Conservation (phyloP, 2,797 vertebrate species). For the Pipistrellus pipistrellus region DNA sequence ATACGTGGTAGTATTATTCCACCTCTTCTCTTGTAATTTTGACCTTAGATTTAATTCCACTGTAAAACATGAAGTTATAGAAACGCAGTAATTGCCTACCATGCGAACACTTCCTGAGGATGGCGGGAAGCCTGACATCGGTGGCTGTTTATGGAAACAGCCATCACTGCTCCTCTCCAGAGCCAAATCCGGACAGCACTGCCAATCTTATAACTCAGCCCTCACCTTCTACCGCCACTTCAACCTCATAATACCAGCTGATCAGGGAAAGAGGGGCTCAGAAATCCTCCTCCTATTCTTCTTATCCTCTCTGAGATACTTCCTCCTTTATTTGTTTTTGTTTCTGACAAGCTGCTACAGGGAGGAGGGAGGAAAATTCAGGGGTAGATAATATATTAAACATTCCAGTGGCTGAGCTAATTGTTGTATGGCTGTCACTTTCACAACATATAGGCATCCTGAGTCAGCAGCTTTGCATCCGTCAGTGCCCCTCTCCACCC, state of each 20-base stretch:
- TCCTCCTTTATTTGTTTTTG: not conserved
- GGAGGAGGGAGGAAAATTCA: not conserved
- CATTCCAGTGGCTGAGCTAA: not conserved
- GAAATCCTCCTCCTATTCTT: not conserved
- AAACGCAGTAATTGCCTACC: not conserved
- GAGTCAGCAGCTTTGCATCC: not conserved
- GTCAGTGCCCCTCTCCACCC: not conserved
- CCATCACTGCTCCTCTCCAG: accelerated
- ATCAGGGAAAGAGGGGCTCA: not conserved
- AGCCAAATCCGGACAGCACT: not conserved
- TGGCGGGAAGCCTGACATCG: not conserved
- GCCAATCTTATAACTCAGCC: not conserved
- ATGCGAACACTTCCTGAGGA: not conserved
- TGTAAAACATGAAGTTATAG: not conserved
- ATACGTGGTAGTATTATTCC: not conserved
- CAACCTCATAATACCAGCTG: not conserved
- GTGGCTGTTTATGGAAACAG: not conserved
- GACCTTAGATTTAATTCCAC: not conserved
- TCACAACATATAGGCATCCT: not conserved
- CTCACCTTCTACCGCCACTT: not conserved
- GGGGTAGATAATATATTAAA: not conserved
- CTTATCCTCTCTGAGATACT: not conserved
- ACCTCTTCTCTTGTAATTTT: not conserved
- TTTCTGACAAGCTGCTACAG: not conserved
- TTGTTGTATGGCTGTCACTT: not conserved